phyloP scores from a whole-genome alignment of 2,797 vertebrate species.

The Cercopithecus mitis region DNA sequence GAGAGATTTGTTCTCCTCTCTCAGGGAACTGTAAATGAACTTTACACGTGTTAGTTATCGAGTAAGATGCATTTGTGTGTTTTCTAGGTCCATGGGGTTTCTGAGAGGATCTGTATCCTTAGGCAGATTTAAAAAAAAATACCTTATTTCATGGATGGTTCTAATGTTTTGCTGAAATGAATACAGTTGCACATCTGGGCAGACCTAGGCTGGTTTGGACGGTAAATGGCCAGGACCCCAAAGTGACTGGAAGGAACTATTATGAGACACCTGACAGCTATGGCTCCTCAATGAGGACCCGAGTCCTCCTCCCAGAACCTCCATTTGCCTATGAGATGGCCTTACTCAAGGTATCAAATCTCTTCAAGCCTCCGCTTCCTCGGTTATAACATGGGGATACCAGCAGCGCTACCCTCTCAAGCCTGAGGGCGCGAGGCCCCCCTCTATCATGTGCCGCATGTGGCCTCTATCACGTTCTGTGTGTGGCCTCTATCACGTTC shows the following conservation, averaged over 20 bases:
- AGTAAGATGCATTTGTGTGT: not conserved
- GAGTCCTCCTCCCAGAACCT: not conserved
- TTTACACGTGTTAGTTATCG: not conserved
- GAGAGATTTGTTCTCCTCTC: not conserved
- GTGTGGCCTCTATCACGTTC: no score
- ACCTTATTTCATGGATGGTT: not conserved
- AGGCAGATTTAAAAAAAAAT: not conserved
- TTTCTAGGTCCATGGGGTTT: not conserved
- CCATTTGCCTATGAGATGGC: fast-evolving
- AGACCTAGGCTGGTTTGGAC: no score
- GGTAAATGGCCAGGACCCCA: not conserved
- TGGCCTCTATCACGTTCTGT: no score
- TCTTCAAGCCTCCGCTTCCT: not conserved
- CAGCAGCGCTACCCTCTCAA: not conserved
- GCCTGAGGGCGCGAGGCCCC: not conserved
- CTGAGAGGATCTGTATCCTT: not conserved
- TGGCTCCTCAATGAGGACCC: fast-evolving
- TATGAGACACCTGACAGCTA: fast-evolving
- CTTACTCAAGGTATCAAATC: fast-evolving
- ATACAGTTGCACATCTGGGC: not conserved
- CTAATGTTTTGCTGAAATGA: not conserved
- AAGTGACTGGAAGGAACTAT: no score
- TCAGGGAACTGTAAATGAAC: not conserved
- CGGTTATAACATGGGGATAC: fast-evolving
- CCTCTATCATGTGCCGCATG: no score